Evolutionary conservation across 2,888 invertebrate species (phyloP).

Genomic region (Cynaeus angustus): DNA sequence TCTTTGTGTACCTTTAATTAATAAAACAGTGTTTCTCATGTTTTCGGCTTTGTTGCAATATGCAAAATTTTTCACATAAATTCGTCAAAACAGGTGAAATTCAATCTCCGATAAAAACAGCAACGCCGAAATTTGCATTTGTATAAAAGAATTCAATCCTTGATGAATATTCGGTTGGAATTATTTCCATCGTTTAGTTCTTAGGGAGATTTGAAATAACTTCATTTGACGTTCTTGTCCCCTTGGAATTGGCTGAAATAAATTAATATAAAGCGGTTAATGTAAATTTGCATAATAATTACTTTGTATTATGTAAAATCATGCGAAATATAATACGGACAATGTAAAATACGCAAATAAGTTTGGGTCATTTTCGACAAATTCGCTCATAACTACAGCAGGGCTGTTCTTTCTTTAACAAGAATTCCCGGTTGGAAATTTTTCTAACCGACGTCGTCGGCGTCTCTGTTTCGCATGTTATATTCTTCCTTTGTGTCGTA

Average conservation of each 20-base stretch:
- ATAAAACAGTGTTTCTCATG: slow-evolving; percentile 32
- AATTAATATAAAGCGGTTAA: slow-evolving; percentile 1
- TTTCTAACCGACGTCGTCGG: too few species aligned
- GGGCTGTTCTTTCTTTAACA: neutral
- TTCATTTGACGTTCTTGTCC: neutral
- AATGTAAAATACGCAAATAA: neutral
- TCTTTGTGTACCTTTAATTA: slow-evolving; percentile 10
- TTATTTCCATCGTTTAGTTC: slow-evolving; percentile 5
- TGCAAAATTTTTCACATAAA: neutral
- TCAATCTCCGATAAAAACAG: slow-evolving; percentile 2
- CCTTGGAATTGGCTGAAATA: neutral
- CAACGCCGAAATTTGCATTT: slow-evolving; percentile 4
- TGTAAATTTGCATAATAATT: slow-evolving; percentile 1
- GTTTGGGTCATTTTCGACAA: neutral
- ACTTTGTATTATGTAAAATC: neutral
- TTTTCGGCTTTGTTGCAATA: neutral
- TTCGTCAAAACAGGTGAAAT: slow-evolving; percentile 2
- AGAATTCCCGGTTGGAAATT: too few species aligned
- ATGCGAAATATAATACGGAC: neutral
- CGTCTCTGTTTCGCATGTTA: too few species aligned
- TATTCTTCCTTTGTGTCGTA: too few species aligned
- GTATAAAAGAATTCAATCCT: slow-evolving; percentile 5
- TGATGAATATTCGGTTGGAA: neutral
- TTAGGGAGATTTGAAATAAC: neutral
- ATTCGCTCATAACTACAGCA: neutral